Evolutionary conservation across 2,888 invertebrate genomes (phyloP).

Genomic region (Cantharis lateralis): DNA sequence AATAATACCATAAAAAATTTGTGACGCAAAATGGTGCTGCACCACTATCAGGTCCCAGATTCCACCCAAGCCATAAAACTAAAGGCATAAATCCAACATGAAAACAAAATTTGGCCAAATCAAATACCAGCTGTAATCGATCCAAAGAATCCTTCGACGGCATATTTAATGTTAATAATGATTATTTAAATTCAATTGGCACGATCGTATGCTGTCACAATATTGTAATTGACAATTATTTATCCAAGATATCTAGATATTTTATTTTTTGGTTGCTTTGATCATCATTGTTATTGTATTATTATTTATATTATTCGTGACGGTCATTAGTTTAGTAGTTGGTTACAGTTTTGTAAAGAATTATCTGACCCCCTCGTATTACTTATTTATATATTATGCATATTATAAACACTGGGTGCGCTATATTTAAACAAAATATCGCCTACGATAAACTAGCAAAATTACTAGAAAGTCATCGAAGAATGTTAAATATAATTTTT

Average conservation of each 20-base stretch:
- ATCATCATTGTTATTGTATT: too few species aligned
- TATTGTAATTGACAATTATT: background rate
- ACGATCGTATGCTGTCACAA: background rate
- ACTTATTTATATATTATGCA: too few species aligned
- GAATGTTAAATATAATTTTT: too few species aligned
- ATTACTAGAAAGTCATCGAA: too few species aligned
- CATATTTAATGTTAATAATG: background rate
- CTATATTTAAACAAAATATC: too few species aligned
- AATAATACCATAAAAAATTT: slow-evolving; percentile 41
- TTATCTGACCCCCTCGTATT: too few species aligned
- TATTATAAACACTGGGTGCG: too few species aligned
- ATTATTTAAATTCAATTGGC: background rate
- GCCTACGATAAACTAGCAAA: too few species aligned
- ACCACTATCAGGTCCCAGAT: slow-evolving; percentile 38
- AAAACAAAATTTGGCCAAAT: slow-evolving; percentile 31
- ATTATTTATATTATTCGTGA: too few species aligned
- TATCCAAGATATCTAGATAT: background rate
- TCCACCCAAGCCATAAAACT: slow-evolving; percentile 40
- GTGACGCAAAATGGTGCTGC: slow-evolving; percentile 38
- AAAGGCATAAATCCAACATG: slow-evolving; percentile 39
- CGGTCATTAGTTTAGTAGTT: too few species aligned
- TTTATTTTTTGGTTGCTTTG: background rate
- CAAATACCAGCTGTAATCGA: slow-evolving; percentile 32
- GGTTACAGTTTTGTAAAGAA: too few species aligned
- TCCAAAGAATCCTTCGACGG: slow-evolving; percentile 26